Percentiles rank a stretch among this genome's conserved stretches.
Evolutionary conservation across 2,797 vertebrate species (phyloP).

Genomic region (Avahi laniger): DNA sequence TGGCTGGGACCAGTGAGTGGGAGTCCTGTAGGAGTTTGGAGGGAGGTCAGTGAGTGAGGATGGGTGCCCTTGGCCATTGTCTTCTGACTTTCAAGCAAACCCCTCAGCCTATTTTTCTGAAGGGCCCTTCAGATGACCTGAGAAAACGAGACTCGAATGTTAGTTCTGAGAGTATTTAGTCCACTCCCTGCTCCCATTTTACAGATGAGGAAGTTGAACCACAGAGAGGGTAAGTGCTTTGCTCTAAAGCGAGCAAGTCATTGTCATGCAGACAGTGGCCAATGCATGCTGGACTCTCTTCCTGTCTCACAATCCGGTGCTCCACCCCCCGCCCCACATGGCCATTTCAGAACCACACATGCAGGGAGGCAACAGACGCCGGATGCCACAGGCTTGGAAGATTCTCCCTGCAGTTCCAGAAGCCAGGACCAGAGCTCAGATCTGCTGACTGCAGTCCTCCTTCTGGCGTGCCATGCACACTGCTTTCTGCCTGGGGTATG

Average conservation of each 20-base stretch:
- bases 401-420: neutral
- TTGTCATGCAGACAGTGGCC: neutral
- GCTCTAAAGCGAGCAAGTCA: neutral
- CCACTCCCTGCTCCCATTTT: neutral
- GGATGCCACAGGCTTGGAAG: neutral
- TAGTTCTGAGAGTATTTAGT: neutral
- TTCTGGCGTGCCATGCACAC: neutral
- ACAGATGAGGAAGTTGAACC: neutral
- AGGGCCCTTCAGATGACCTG: neutral
- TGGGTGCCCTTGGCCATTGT: neutral
- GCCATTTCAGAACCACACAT: neutral
- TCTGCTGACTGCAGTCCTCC: neutral
- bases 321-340: neutral
- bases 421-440: neutral
- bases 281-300: neutral
- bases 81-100: neutral
- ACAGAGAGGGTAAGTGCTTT: neutral
- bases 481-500: neutral
- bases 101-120: neutral
- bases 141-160: neutral
- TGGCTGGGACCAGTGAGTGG: neutral
- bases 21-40: neutral
- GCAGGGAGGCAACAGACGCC: neutral
- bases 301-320: neutral
- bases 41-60: neutral